Evolutionary conservation across 1,140 invertebrate genomes (phyloP), one percentile per base, ranked within the genome.

Genomic region (Bombus superbus): DNA sequence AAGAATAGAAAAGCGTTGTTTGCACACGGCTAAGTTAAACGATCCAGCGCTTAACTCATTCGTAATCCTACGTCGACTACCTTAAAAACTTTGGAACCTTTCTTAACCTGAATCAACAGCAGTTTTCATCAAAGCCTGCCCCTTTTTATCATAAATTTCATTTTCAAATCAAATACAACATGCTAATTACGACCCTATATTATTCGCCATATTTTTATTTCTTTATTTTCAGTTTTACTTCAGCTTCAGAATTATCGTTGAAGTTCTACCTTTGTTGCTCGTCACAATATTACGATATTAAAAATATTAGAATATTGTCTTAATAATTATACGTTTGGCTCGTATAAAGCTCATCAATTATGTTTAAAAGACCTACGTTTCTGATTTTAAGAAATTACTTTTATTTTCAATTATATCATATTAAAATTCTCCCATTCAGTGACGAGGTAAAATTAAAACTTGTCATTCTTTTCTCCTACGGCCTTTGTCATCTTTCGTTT

Each of bases 81-180:
- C 40, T 72, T 8, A n/a, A 72, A 42, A 72, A 15, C 69, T 40
- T 42, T 35, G 38, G 22, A 72, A 72, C 25, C 69, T n/a, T 15
- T 18, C 10, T 11, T 13, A 11, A 44, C 25, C 13, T n/a, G 15
- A 42, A 72, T 11, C 25, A 44, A 72, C 69, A n/a, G 5, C 25
- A 15, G 38, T n/a, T 40, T 42, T 72, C 11, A 15, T 44, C 38
- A 28, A 28, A 44, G 5, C 69, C n/a, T 40, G 5, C 2, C 2
- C 13, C 35, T 11, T 42, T n/a, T 40, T n/a, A 42, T 38, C 68
- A 71, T 40, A 40, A 71, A 71, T 71, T 40, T 40, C 22, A 40
- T 71, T 71, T 71, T 40, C 68, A 71, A 71, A 68, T 38, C 28
- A 79, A 77, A 28, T 25, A 42, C 15, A 42, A 77, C 28, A 40